Percentiles rank a stretch among this genome's conserved stretches.
These are phyloP conservation scores for Brachionus angularis DNA, from an alignment of 1,140 invertebrate genomes.

Conservation along the genomic window DNA sequence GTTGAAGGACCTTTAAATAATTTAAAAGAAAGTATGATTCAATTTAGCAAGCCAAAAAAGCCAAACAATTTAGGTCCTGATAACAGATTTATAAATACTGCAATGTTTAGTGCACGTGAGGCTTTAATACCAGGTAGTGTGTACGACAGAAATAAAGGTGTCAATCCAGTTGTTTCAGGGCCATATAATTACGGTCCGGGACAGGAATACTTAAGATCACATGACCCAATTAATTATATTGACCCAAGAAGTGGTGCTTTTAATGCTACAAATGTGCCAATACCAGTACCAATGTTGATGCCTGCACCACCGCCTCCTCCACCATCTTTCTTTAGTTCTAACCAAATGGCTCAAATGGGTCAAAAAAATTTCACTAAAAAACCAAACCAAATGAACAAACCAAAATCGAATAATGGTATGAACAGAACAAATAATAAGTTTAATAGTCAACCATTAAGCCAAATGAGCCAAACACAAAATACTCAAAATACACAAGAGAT, in stretches of 20 bases:
- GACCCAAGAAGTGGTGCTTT: background rate
- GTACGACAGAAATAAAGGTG: conserved; percentile 1
- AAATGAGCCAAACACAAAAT: background rate
- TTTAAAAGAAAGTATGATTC: conserved; percentile 69
- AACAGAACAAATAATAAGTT: background rate
- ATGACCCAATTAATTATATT: conserved; percentile 40
- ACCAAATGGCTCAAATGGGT: background rate
- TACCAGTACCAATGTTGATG: conserved; percentile 41
- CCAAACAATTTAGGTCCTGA: background rate
- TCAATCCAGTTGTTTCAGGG: background rate
- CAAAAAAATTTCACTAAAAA: background rate
- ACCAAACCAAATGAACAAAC: conserved; percentile 33
- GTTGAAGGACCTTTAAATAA: conserved; percentile 97
- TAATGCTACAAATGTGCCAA: conserved; percentile 30
- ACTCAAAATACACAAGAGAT: conserved; percentile 40
- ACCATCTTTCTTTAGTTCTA: conserved; percentile 8
- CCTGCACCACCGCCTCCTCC: background rate
- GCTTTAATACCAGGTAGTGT: conserved; percentile 30
- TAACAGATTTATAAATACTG: conserved; percentile 12
- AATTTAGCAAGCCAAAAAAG: conserved; percentile 42
- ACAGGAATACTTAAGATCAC: background rate
- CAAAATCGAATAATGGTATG: background rate
- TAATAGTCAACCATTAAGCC: background rate
- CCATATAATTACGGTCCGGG: background rate
- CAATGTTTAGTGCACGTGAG: conserved; percentile 26